phyloP scores from a whole-genome alignment of 1,140 invertebrate species.

The Bicyclus anynana region DNA sequence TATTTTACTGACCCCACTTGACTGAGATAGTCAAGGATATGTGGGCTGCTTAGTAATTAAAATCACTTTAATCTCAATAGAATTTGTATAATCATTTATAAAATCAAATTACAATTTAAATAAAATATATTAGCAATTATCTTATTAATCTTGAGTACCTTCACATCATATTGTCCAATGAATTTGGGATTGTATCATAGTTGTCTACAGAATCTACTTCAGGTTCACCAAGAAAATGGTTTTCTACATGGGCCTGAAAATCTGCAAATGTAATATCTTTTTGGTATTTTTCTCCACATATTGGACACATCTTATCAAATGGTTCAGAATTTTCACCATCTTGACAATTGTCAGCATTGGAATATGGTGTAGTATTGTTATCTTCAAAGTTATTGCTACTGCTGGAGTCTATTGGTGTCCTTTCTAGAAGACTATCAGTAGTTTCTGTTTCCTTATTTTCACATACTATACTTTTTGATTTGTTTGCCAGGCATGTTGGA shows the following conservation, averaged over 20 bases:
- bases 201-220: conserved; percentile 68
- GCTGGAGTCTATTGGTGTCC: conserved; percentile 51
- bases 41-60: too few relatives aligned
- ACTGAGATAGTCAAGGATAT: too few relatives aligned
- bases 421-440: conserved; percentile 57
- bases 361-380: conserved; percentile 34
- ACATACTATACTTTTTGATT: conserved; percentile 40
- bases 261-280: conserved; percentile 64
- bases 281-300: conserved; percentile 74
- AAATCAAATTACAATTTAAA: too few relatives aligned
- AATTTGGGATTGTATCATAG: conserved; percentile 58
- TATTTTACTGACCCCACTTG: too few relatives aligned
- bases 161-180: conserved; percentile 54
- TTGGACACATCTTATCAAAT: conserved; percentile 76
- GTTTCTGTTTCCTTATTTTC: conserved; percentile 70
- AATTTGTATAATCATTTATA: too few relatives aligned
- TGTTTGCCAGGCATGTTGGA: conserved; percentile 50
- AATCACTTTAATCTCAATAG: too few relatives aligned
- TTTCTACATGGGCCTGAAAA: conserved; percentile 77
- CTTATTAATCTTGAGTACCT: too few relatives aligned
- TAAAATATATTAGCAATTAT: too few relatives aligned
- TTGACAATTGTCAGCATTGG: conserved; percentile 26
- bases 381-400: conserved; percentile 47
- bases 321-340: conserved; percentile 26
- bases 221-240: conserved; percentile 74